Evolutionary conservation across 2,113 vertebrate species (phyloP), one percentile per base, ranked within the genome.

Genomic region (Saccopteryx leptura): DNA sequence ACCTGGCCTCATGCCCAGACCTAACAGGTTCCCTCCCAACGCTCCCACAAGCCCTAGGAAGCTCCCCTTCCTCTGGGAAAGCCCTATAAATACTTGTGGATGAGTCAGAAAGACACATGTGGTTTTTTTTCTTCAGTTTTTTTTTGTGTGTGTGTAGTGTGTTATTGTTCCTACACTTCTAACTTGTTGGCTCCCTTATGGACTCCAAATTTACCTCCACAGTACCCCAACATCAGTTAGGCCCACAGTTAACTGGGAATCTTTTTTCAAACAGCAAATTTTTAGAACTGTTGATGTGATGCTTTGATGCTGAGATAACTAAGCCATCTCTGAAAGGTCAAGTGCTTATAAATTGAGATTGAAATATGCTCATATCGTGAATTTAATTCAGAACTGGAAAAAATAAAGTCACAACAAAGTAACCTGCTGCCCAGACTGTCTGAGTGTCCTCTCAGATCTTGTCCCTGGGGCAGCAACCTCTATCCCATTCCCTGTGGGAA

Each of bases 201-300:
- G 58, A 80, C 28, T 88, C 65, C 78, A 83, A 88, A 68, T 93
- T 93, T 76, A 60, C 54, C 74, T 86, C 82, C 39, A 84, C 63
- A 69, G 71, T 81, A 50, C 69, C 23, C 87, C 0, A 0, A 23
- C 13, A 91, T 91, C n/a, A 21, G 26, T 75, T 83, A 76, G 39
- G 28, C n/a, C 72, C 76, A 68, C 3, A 5, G 52, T 74, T 82
- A 58, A 68, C 26, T 7, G 24, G 46, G 52, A 66, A 86, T 66
- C 31, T 17, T 66, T 81, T 71, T 91, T 76, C 48, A 17, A 71
- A 69, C 23, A 26, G 46, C 48, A 24, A 39, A 54, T 86, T 69
- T 69, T 86, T 83, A 68, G 17, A 76, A 88, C 52, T 89, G 10
- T 9, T 90, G 2, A 72, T 50, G 68, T 78, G 79, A 85, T 46